Conservation (phyloP, 2,113 vertebrate species). For the Notarius quadriscutis region DNA sequence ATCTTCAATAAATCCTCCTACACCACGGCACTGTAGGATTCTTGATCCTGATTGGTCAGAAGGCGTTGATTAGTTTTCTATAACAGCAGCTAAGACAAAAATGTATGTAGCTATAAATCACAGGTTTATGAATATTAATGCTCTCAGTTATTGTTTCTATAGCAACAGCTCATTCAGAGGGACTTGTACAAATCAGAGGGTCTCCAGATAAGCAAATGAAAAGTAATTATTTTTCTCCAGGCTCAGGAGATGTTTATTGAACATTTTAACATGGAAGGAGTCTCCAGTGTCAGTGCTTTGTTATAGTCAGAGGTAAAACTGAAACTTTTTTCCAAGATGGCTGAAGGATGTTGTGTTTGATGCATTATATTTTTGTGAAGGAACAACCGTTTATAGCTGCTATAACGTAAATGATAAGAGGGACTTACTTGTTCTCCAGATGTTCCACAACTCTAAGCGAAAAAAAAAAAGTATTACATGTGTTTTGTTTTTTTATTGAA, state of each 20-base stretch:
- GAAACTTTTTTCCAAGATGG: too few relatives aligned
- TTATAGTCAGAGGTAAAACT: too few relatives aligned
- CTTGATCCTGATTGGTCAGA: neutral
- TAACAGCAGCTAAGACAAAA: neutral
- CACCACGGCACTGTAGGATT: neutral
- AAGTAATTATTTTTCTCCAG: too few relatives aligned
- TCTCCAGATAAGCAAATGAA: too few relatives aligned
- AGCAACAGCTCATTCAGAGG: neutral
- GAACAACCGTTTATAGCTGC: neutral
- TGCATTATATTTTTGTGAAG: neutral
- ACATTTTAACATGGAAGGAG: too few relatives aligned
- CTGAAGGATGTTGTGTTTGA: too few relatives aligned
- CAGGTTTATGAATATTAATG: neutral
- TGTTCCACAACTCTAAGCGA: too few relatives aligned
- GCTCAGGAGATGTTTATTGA: too few relatives aligned
- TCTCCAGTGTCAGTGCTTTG: too few relatives aligned
- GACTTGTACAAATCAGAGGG: too few relatives aligned
- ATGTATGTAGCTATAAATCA: neutral
- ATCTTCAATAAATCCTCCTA: neutral
- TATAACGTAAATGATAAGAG: neutral
- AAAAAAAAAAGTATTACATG: neutral
- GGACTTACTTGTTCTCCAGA: neutral
- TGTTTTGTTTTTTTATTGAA: neutral
- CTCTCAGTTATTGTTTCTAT: neutral
- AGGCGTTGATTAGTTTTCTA: neutral